A percentile compares a stretch with the other conserved stretches of the same genome.
These are phyloP conservation scores for Apis cerana DNA, from an alignment of 1,140 invertebrate species.

Conservation along the genomic window DNA sequence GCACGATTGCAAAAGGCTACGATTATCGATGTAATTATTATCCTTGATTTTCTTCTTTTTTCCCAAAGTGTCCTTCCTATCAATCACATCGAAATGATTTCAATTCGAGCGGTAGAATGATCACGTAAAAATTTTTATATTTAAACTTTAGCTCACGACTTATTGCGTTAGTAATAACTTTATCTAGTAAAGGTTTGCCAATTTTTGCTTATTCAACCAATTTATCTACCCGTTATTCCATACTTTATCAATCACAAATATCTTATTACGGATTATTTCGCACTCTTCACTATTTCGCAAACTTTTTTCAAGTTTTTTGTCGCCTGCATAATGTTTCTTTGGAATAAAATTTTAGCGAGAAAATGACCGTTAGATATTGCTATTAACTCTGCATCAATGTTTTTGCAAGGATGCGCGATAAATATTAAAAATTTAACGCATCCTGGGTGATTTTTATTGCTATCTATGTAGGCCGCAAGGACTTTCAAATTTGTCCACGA, in stretches of 20 bases:
- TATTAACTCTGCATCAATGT: no score
- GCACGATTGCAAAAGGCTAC: constrained; percentile 24
- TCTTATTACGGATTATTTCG: not conserved
- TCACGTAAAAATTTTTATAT: constrained; percentile 16
- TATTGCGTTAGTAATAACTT: no score
- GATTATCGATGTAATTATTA: constrained; percentile 43
- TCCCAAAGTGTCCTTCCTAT: no score
- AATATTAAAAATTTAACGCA: not conserved
- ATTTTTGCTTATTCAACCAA: not conserved
- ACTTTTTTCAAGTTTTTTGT: not conserved
- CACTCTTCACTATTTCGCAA: not conserved
- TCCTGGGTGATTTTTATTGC: no score
- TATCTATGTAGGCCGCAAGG: no score
- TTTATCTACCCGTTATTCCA: not conserved
- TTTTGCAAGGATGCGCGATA: not conserved
- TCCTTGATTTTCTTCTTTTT: not conserved
- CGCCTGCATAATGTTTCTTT: not conserved
- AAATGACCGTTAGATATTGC: not conserved
- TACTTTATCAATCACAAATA: not conserved
- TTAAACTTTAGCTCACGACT: no score
- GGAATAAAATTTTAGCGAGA: not conserved
- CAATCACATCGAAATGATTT: not conserved
- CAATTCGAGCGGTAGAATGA: not conserved
- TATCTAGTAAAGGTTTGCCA: no score
- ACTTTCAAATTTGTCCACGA: not conserved